Base-by-base conservation (phyloP, 1,140 invertebrate species). In the Listronotus oregonensis region DNA sequence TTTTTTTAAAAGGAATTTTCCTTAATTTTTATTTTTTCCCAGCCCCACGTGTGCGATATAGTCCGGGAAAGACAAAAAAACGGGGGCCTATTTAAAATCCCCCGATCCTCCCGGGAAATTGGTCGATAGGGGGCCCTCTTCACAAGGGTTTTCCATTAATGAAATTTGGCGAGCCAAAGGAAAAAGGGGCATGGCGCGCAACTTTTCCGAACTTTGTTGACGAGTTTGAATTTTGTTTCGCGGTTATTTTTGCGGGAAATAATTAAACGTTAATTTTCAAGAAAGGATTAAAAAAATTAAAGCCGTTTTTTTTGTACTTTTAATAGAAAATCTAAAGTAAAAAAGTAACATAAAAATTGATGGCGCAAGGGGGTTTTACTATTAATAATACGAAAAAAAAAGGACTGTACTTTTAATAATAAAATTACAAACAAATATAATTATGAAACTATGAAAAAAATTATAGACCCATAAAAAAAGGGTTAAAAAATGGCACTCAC, bases 121-220 rank as follows among this genome's bases (percentile, higher is more conserved):
- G 60, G 61, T 59, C 51, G 54, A 54, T 60, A 44, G 50, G 46
- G 34, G 34, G 43, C 57, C 63, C 46, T 55, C 63, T 40, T 44
- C 49, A 27, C 34, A 47, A 47, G 12, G 55, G 18, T 34, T 31
- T 47, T 14, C 3, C 50, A 65, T 15, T 50, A 49, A 37, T 27
- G 17, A 39, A 44, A 61, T 39, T 8, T 10, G 9, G n/a, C 8
- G 43, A 50, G 17, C 69, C 69, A 70, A 70, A 67, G 14, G 17
- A n/a, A 40, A 60, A 12, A 6, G 44, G 10, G 4, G 55, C 17
- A 57, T 46, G 14, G 37, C 57, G 65, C 69, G 69, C 65, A 70
- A 61, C 61, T 60, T 60, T 64, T 31, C 37, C 37, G 31, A 67
- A 51, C 21, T 67, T 67, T 54, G 50, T 62, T 61, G 37, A 56